Conservation (phyloP, 2,888 invertebrate species). For the Drosophila kambysellisi region DNA sequence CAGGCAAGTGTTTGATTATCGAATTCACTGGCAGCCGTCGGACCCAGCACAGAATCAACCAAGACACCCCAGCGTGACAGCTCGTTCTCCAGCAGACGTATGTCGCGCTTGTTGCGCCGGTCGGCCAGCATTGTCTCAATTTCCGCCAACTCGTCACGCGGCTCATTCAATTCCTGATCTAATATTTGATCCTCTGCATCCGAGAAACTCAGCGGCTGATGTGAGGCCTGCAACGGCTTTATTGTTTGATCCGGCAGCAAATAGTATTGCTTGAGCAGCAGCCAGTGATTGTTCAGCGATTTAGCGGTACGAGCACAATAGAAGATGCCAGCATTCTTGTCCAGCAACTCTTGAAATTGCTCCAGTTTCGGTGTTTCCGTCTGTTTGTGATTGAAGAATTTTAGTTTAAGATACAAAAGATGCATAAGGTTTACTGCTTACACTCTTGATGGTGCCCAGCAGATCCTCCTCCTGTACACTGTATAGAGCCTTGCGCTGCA, state of each 20-base stretch:
- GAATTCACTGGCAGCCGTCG: slow-evolving; percentile 92
- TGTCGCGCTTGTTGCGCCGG: slow-evolving; percentile 92
- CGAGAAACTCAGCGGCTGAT: slow-evolving; percentile 91
- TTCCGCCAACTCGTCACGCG: slow-evolving; percentile 92
- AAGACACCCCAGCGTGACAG: slow-evolving; percentile 95
- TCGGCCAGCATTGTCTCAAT: slow-evolving; percentile 91
- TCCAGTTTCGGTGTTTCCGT: slow-evolving; percentile 90
- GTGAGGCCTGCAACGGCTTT: slow-evolving; percentile 87
- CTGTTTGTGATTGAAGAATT: slow-evolving; percentile 84
- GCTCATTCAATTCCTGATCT: slow-evolving; percentile 92
- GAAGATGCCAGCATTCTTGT: slow-evolving; percentile 93
- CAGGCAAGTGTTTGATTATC: slow-evolving; percentile 97
- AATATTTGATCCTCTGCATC: slow-evolving; percentile 96
- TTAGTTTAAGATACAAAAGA: not conserved
- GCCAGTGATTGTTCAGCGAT: slow-evolving; percentile 95
- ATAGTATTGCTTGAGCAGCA: slow-evolving; percentile 95
- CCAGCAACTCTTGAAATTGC: slow-evolving; percentile 93
- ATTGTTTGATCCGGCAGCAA: slow-evolving; percentile 95
- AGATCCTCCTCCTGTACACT: slow-evolving; percentile 95
- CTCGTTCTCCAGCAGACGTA: slow-evolving; percentile 95
- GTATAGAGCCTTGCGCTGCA: slow-evolving; percentile 95
- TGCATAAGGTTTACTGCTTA: slow-evolving; percentile 83
- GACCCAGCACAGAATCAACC: slow-evolving; percentile 95
- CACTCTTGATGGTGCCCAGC: slow-evolving; percentile 92
- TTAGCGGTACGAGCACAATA: slow-evolving; percentile 95